phyloP scores from a whole-genome alignment of 2,113 vertebrate species.

The Ploceus nigricollis region DNA sequence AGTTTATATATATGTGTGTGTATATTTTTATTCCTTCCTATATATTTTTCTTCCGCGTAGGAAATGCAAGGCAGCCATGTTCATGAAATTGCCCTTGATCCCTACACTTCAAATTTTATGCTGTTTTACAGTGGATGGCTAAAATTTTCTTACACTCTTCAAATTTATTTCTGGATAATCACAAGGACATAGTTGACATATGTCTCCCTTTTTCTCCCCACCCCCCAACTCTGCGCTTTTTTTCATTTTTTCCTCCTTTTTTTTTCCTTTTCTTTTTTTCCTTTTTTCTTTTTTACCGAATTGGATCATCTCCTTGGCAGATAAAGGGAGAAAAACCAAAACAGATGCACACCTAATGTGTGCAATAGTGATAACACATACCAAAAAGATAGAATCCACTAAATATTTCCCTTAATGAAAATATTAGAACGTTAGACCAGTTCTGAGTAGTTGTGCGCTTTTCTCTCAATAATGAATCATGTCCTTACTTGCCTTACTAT shows the following conservation, averaged over 20 bases:
- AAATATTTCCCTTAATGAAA: neutral
- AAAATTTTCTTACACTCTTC: neutral
- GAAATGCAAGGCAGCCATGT: neutral
- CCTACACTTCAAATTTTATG: neutral
- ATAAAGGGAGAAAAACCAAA: neutral
- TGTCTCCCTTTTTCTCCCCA: neutral
- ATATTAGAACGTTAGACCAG: neutral
- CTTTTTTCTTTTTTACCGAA: neutral
- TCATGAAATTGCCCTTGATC: neutral
- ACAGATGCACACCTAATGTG: neutral
- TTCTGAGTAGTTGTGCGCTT: neutral
- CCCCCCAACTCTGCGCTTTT: rapidly evolving
- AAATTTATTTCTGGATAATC: neutral
- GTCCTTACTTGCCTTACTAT: neutral
- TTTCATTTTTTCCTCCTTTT: rapidly evolving
- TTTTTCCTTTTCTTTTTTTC: rapidly evolving
- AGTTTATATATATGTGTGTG: neutral
- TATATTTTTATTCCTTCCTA: neutral
- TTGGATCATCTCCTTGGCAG: neutral
- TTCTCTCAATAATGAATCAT: neutral
- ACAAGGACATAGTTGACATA: neutral
- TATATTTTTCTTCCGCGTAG: neutral
- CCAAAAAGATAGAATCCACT: neutral
- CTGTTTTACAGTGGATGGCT: neutral
- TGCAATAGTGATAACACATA: neutral